Conservation (phyloP, 2,797 vertebrate genomes). For the Acrossocheilus fasciatus region DNA sequence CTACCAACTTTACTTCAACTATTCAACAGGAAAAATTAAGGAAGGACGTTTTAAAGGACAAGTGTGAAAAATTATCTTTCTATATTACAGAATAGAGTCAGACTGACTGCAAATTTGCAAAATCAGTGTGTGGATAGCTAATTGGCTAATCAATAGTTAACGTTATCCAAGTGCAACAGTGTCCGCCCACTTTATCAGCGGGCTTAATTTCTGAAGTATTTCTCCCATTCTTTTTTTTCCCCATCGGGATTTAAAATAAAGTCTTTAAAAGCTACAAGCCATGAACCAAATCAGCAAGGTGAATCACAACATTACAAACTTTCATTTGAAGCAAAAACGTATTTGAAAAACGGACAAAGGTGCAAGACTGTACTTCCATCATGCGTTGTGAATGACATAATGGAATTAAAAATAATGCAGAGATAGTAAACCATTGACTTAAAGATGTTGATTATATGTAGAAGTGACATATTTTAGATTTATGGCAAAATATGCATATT, state of each 20-base stretch:
- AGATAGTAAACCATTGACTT: neutral
- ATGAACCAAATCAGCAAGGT: neutral
- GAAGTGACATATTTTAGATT: neutral
- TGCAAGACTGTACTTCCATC: no score
- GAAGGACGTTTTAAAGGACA: neutral
- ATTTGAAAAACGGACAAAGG: neutral
- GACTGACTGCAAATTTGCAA: neutral
- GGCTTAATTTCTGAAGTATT: neutral
- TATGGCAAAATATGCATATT: no score
- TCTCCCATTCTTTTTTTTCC: neutral
- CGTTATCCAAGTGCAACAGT: neutral
- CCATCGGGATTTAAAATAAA: neutral
- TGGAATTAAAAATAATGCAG: neutral
- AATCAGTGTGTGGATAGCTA: neutral
- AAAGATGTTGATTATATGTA: neutral
- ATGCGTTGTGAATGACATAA: neutral
- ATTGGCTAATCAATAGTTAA: constrained; percentile 1
- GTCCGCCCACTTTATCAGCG: neutral
- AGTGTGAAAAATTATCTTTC: neutral
- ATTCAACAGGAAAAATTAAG: neutral
- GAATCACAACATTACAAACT: neutral
- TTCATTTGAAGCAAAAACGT: neutral
- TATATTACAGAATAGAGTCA: neutral
- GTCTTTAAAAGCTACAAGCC: neutral
- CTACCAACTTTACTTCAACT: neutral